Percentiles rank a stretch among this genome's conserved stretches.
Evolutionary conservation across 2,888 invertebrate genomes (phyloP).

Genomic region (Plusia festucae): DNA sequence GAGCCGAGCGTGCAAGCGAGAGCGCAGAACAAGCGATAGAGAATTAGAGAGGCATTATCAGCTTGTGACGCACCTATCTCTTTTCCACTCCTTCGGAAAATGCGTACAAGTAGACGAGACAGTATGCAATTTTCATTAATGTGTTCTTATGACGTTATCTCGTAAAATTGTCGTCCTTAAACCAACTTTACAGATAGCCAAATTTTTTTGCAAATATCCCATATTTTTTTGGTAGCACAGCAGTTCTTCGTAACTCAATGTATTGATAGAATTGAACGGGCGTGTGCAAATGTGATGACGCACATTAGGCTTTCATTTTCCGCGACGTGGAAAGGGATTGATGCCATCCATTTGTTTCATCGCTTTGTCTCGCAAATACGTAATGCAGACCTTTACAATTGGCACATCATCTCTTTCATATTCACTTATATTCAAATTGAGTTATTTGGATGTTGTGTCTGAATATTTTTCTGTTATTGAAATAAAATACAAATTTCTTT

Average conservation of each 20-base stretch:
- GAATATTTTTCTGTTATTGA: background rate
- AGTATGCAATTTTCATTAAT: too few relatives aligned
- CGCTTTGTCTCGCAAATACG: conserved; percentile 63
- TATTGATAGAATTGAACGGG: conserved; percentile 72
- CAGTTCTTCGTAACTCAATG: conserved; percentile 33
- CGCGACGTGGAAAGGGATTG: conserved; percentile 73
- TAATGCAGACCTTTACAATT: conserved; percentile 50
- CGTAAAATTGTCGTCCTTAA: too few relatives aligned
- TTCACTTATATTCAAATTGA: conserved; percentile 63
- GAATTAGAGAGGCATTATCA: too few relatives aligned
- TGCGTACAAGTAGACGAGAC: too few relatives aligned
- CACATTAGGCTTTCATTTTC: conserved; percentile 84
- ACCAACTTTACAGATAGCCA: too few relatives aligned
- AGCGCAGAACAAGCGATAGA: too few relatives aligned
- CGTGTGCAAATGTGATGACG: conserved; percentile 86
- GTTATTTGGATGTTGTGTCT: conserved; percentile 45
- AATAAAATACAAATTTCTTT: background rate
- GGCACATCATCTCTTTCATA: conserved; percentile 64
- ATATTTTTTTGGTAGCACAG: background rate
- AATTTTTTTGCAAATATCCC: too few relatives aligned
- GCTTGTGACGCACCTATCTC: too few relatives aligned
- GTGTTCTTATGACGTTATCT: too few relatives aligned
- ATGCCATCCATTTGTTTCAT: conserved; percentile 79
- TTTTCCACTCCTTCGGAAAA: too few relatives aligned
- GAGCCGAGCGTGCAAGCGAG: too few relatives aligned